phyloP scores from a whole-genome alignment of 2,113 vertebrate genomes.

The Bucco capensis region DNA sequence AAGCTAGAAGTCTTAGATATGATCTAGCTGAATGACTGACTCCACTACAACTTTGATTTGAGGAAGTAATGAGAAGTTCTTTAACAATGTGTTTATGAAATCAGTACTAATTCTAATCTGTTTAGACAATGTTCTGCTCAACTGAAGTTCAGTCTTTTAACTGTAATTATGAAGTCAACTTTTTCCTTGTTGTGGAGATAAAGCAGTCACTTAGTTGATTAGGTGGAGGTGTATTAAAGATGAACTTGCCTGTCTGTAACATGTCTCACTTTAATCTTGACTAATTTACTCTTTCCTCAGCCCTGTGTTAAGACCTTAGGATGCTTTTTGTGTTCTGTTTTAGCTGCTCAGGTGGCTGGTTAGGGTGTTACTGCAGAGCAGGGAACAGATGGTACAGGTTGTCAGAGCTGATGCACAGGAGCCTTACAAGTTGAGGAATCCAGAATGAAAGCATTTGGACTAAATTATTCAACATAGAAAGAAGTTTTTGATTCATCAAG shows the following conservation, averaged over 20 bases:
- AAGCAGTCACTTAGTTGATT: not conserved
- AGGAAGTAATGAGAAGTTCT: not conserved
- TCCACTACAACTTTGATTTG: not conserved
- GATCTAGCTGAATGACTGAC: not conserved
- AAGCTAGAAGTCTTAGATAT: not conserved
- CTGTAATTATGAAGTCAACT: not conserved
- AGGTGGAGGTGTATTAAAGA: not conserved
- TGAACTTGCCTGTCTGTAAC: not conserved
- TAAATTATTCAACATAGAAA: not conserved
- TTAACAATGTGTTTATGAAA: not conserved
- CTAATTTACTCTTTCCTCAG: not conserved
- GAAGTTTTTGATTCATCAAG: not conserved
- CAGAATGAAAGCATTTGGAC: not conserved
- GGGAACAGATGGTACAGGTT: not conserved
- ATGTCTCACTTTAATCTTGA: not conserved
- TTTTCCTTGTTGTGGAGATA: not conserved
- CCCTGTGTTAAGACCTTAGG: not conserved
- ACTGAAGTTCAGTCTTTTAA: not conserved
- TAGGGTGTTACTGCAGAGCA: not conserved
- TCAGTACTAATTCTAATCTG: not conserved
- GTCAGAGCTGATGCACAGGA: not conserved
- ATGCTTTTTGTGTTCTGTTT: not conserved
- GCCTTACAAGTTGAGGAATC: not conserved
- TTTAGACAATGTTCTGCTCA: not conserved
- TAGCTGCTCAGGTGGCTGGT: not conserved